Conservation (phyloP, 2,113 vertebrate genomes). For the Pelusios castaneus region DNA sequence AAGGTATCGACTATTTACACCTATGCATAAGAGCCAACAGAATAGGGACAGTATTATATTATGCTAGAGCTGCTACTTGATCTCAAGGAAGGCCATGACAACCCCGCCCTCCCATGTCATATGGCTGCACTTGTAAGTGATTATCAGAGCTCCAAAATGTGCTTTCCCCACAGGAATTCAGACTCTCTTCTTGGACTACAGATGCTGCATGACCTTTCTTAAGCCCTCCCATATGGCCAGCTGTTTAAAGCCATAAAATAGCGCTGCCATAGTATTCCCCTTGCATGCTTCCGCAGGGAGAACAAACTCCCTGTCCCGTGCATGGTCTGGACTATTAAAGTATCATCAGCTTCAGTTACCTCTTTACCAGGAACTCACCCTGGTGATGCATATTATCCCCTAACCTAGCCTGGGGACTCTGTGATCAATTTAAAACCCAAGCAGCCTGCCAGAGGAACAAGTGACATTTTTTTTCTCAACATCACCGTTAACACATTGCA, state of each 20-base stretch:
- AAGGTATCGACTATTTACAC: background rate
- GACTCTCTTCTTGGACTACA: background rate
- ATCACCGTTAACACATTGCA: background rate
- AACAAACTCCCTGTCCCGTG: background rate
- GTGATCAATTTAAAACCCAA: background rate
- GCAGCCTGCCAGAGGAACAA: background rate
- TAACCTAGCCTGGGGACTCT: background rate
- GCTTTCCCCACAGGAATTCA: background rate
- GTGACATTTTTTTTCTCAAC: background rate
- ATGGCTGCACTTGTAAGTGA: background rate
- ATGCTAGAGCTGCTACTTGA: background rate
- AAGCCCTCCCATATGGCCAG: background rate
- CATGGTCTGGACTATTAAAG: background rate
- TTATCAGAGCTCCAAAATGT: background rate
- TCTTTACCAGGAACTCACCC: background rate
- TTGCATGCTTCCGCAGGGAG: background rate
- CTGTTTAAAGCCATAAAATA: background rate
- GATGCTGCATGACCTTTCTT: background rate
- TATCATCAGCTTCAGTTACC: background rate
- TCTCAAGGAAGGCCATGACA: too few relatives aligned
- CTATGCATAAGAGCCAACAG: background rate
- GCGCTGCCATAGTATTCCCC: too few relatives aligned
- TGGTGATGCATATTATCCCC: background rate
- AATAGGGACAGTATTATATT: background rate
- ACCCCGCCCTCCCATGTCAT: too few relatives aligned